Evolutionary conservation across 2,113 vertebrate genomes (phyloP).

Genomic region (Gulo gulo): DNA sequence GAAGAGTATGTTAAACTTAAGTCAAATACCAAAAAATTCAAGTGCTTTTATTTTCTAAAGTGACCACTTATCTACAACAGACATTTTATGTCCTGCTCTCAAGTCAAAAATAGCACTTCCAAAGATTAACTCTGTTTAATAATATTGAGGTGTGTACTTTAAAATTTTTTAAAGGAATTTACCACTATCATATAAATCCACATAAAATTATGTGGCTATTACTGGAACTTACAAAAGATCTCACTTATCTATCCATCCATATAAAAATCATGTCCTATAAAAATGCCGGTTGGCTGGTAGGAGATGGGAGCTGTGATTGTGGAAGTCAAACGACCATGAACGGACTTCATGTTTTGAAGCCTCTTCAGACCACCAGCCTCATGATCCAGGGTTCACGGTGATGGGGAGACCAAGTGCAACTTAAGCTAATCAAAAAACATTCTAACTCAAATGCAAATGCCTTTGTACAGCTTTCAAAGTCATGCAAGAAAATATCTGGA

Average conservation of each 20-base stretch:
- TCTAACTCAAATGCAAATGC: constrained; percentile 25
- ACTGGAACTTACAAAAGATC: background rate
- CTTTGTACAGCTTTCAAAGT: background rate
- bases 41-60: background rate
- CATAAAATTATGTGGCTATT: background rate
- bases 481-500: background rate
- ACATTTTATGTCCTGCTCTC: background rate
- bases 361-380: background rate
- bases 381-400: background rate
- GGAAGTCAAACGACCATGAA: background rate
- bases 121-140: background rate
- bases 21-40: background rate
- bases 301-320: background rate
- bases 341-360: background rate
- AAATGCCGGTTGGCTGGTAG: background rate
- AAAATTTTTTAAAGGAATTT: constrained; percentile 18
- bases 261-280: constrained; percentile 8
- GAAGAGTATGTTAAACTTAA: background rate
- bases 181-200: background rate
- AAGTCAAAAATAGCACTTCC: constrained; percentile 9
- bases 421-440: background rate
- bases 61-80: constrained; percentile 3
- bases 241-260: background rate
- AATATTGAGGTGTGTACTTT: background rate
- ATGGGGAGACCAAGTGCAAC: background rate